Evolutionary conservation across 2,888 invertebrate species (phyloP).

Genomic region (Eledone cirrhosa): DNA sequence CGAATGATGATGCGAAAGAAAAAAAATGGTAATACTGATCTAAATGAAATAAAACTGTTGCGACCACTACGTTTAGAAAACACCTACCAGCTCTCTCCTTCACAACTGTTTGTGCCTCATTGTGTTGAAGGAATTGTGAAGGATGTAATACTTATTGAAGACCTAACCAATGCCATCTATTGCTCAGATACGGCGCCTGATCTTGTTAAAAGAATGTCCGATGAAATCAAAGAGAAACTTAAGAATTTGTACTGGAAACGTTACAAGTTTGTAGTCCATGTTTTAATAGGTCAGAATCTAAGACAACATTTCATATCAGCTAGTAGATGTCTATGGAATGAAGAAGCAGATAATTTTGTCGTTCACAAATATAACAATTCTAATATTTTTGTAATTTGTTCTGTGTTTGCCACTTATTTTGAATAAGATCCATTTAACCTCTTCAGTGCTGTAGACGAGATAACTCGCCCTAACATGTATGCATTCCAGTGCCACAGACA

Average conservation of each 20-base stretch:
- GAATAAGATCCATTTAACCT: constrained; percentile 35
- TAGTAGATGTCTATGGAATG: constrained; percentile 50
- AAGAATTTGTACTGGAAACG: constrained; percentile 46
- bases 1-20: not conserved
- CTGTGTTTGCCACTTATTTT: constrained; percentile 47
- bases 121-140: not conserved
- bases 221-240: constrained; percentile 42
- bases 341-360: constrained; percentile 45
- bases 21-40: not conserved
- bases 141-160: constrained; percentile 32
- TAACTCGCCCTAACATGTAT: too few relatives aligned
- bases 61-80: constrained; percentile 5
- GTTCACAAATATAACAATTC: constrained; percentile 41
- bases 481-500: too few relatives aligned
- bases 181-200: constrained; percentile 40
- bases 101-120: not conserved
- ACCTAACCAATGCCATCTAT: constrained; percentile 41
- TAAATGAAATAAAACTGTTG: not conserved
- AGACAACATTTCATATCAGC: constrained; percentile 44
- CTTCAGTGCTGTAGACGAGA: too few relatives aligned
- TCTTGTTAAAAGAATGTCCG: constrained; percentile 43
- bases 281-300: constrained; percentile 45
- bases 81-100: constrained; percentile 1
- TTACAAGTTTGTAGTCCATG: constrained; percentile 48
- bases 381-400: constrained; percentile 45